Evolutionary conservation across 2,113 vertebrate genomes (phyloP).

Genomic region (Scytalopus superciliaris): DNA sequence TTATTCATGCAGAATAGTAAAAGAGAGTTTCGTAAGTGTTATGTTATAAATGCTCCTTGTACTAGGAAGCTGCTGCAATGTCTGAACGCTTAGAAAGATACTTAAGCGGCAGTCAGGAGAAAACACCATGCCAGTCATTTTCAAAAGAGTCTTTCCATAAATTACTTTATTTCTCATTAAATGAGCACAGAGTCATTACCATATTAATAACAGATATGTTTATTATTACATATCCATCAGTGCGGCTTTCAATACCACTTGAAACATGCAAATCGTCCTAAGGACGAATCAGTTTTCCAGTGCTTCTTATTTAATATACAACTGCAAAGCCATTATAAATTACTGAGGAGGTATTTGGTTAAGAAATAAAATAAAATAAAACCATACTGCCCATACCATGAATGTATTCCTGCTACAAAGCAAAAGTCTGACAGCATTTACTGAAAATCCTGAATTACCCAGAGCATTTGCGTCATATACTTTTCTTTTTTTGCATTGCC

Average conservation of each 20-base stretch:
- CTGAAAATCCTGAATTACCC: constrained; percentile 73
- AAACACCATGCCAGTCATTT: constrained; percentile 74
- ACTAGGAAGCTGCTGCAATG: background rate
- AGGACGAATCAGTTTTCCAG: constrained; percentile 95
- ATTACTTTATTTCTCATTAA: constrained; percentile 85
- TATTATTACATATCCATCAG: constrained; percentile 99
- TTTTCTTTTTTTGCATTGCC: constrained; percentile 40
- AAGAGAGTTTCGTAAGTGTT: background rate
- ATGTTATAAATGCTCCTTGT: background rate
- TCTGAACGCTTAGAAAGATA: background rate
- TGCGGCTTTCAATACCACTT: constrained; percentile 94
- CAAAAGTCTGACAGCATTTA: constrained; percentile 73
- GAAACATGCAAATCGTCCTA: constrained; percentile 94
- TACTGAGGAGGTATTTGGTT: constrained; percentile 93
- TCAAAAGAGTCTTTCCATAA: constrained; percentile 78
- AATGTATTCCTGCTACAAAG: constrained; percentile 73
- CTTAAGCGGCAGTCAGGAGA: constrained; percentile 44
- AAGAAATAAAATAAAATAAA: constrained; percentile 80
- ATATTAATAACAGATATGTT: constrained; percentile 98
- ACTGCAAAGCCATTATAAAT: constrained; percentile 90
- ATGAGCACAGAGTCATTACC: constrained; percentile 80
- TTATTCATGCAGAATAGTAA: background rate
- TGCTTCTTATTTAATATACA: constrained; percentile 93
- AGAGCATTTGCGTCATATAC: constrained; percentile 42
- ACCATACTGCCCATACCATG: constrained; percentile 77